phyloP scores from a whole-genome alignment of 2,888 invertebrate species.

The Coleophora deauratella region DNA sequence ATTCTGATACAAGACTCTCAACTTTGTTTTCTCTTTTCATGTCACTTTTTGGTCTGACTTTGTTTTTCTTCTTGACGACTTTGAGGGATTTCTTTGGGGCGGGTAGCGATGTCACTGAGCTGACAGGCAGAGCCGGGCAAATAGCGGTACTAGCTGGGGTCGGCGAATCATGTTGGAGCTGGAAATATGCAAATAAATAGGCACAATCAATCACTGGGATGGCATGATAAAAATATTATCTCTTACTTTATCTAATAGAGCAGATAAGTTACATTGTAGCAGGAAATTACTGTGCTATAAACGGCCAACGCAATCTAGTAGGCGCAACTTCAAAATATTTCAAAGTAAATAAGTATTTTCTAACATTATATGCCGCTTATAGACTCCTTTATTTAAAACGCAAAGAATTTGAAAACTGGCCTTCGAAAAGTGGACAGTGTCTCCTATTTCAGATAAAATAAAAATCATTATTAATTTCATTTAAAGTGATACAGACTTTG shows the following conservation, averaged over 20 bases:
- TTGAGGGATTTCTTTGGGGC: slow-evolving; percentile 38
- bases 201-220: background rate
- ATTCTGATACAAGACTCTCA: slow-evolving; percentile 23
- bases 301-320: background rate
- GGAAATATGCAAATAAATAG: slow-evolving; percentile 7
- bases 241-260: too few relatives aligned
- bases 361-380: too few relatives aligned
- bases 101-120: slow-evolving; percentile 47
- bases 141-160: slow-evolving; percentile 52
- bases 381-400: too few relatives aligned
- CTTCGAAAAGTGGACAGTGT: too few relatives aligned
- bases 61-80: slow-evolving; percentile 41
- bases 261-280: too few relatives aligned
- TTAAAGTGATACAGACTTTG: too few relatives aligned
- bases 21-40: slow-evolving; percentile 18
- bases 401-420: too few relatives aligned
- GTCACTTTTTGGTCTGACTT: slow-evolving; percentile 8
- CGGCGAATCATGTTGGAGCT: slow-evolving; percentile 49
- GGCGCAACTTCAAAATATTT: background rate
- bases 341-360: too few relatives aligned
- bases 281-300: background rate
- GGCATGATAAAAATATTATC: slow-evolving; percentile 2
- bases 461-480: too few relatives aligned
- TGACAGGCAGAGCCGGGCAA: slow-evolving; percentile 55
- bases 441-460: too few relatives aligned